Conservation (phyloP, 1,140 invertebrate genomes). For the Manduca sexta region DNA sequence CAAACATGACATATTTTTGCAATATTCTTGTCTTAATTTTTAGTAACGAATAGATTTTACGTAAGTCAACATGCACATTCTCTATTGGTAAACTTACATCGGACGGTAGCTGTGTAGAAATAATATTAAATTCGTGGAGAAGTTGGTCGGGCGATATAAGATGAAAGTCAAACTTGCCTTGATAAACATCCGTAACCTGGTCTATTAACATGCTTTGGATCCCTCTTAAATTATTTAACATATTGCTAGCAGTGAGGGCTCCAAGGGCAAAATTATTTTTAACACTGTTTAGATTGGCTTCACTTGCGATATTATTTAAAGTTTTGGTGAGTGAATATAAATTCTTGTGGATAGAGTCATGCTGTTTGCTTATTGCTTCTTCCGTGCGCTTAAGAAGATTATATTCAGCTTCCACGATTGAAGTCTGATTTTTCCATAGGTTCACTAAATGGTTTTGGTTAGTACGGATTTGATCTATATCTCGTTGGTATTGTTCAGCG, state of each 20-base stretch:
- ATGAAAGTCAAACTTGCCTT: slow-evolving; percentile 2
- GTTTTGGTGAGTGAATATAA: neutral
- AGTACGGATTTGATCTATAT: neutral
- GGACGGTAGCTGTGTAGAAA: slow-evolving; percentile 8
- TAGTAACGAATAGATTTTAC: slow-evolving; percentile 13
- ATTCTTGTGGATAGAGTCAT: slow-evolving; percentile 3
- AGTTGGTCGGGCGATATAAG: slow-evolving; percentile 12
- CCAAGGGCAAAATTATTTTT: neutral
- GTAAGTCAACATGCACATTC: slow-evolving; percentile 9
- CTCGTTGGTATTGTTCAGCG: slow-evolving; percentile 4
- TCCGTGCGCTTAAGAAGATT: slow-evolving; percentile 7
- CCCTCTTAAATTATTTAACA: neutral
- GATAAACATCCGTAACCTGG: slow-evolving; percentile 1
- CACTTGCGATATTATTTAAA: neutral
- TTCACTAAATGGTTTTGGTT: slow-evolving; percentile 2
- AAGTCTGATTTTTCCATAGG: slow-evolving; percentile 11
- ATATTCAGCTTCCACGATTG: slow-evolving; percentile 8
- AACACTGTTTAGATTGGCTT: neutral
- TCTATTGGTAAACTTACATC: slow-evolving; percentile 11
- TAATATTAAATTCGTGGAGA: slow-evolving; percentile 8
- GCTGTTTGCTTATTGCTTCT: slow-evolving; percentile 5
- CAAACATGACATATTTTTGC: slow-evolving; percentile 16
- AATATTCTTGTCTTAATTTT: slow-evolving; percentile 11
- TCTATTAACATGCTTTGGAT: slow-evolving; percentile 1
- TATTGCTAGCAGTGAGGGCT: slow-evolving; percentile 1